phyloP scores from a whole-genome alignment of 1,140 invertebrate species.

The Macrobrachium rosenbergii region DNA sequence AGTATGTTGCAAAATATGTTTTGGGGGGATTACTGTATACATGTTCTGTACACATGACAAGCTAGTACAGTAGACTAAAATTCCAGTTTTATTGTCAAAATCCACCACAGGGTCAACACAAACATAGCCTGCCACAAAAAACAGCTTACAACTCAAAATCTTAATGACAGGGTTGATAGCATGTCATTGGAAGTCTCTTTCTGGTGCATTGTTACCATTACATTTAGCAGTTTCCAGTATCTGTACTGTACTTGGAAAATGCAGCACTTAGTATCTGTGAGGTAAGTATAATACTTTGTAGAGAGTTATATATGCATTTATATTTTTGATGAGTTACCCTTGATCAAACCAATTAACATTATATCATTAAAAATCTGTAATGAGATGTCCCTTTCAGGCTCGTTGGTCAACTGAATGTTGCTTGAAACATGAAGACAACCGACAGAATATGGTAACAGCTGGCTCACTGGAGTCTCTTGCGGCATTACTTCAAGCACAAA shows the following conservation, averaged over 20 bases:
- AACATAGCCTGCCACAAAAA: background rate
- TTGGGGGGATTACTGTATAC: too few relatives aligned
- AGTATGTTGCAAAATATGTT: too few relatives aligned
- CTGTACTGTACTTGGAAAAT: too few relatives aligned
- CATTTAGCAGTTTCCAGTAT: too few relatives aligned
- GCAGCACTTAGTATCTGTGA: too few relatives aligned
- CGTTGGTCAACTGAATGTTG: constrained; percentile 61
- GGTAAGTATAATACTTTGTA: too few relatives aligned
- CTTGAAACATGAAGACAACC: constrained; percentile 66
- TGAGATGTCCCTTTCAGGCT: constrained; percentile 30
- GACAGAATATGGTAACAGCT: constrained; percentile 60
- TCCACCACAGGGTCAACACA: background rate
- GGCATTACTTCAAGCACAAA: constrained; percentile 59
- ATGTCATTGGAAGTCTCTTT: too few relatives aligned
- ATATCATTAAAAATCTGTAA: background rate
- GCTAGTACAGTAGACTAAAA: background rate
- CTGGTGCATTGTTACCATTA: too few relatives aligned
- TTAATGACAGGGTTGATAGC: too few relatives aligned
- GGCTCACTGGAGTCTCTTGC: constrained; percentile 67
- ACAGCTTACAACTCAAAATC: too few relatives aligned
- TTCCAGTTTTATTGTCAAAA: background rate
- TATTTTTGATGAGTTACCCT: too few relatives aligned
- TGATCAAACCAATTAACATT: background rate
- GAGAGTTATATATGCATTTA: too few relatives aligned
- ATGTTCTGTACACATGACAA: background rate